These are phyloP conservation scores for Antedon mediterranea DNA, from an alignment of 53 echinoderm and acorn worm species.

Conservation along the genomic window DNA sequence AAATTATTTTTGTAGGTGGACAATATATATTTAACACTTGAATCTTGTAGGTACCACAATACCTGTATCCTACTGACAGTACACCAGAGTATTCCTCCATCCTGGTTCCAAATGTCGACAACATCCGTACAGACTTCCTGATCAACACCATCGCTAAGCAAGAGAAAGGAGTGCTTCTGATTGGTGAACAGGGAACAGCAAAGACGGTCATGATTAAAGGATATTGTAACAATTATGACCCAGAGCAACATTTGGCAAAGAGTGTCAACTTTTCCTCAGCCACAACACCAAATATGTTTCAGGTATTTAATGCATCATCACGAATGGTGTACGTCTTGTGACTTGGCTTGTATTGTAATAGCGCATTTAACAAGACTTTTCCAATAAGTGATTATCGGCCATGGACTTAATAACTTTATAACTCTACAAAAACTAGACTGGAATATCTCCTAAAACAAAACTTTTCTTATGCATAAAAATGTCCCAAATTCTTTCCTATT, in stretches of 20 bases:
- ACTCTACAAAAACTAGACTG: too few species aligned
- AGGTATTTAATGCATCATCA: too few species aligned
- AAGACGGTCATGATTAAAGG: slow-evolving; percentile 98
- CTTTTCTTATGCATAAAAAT: too few species aligned
- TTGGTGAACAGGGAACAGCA: slow-evolving; percentile 98
- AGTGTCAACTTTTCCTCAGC: slow-evolving; percentile 98
- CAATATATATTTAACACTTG: too few species aligned
- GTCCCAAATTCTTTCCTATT: too few species aligned
- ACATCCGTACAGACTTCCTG: slow-evolving; percentile 65
- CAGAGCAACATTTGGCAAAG: slow-evolving; percentile 77
- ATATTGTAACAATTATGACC: slow-evolving; percentile 80
- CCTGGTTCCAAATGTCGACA: slow-evolving; percentile 72
- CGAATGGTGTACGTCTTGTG: too few species aligned
- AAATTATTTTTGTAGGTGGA: too few species aligned
- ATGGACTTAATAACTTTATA: too few species aligned
- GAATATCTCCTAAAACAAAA: too few species aligned
- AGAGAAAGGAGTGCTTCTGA: slow-evolving; percentile 80
- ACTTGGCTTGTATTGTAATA: too few species aligned
- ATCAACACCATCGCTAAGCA: slow-evolving; percentile 74
- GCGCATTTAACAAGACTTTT: too few species aligned
- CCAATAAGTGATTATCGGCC: too few species aligned
- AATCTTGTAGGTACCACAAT: slow-evolving; percentile 34
- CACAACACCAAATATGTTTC: slow-evolving; percentile 97
- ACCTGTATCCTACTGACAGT: slow-evolving; percentile 53
- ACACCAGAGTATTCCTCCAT: slow-evolving; percentile 75